Percentiles rank a stretch among this genome's conserved stretches.
These are phyloP conservation scores for Phorcus lineatus DNA, from an alignment of 2,888 invertebrate genomes.

Conservation along the genomic window DNA sequence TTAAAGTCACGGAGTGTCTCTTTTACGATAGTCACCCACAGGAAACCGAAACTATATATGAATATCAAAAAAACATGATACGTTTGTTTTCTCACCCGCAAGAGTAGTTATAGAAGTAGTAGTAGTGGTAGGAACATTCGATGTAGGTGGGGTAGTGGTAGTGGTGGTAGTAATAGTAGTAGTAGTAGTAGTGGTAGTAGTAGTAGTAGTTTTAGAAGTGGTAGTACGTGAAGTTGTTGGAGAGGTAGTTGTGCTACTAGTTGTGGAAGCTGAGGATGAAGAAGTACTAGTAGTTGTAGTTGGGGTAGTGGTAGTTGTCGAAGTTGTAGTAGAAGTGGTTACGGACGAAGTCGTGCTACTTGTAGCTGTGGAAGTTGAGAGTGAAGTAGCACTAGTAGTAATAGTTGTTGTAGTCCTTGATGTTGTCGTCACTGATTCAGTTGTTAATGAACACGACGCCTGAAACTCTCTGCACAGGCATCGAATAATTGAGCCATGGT, in stretches of 20 bases:
- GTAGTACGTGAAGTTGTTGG: neutral
- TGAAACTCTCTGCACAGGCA: too few relatives aligned
- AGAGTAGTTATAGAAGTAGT: neutral
- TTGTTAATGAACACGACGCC: too few relatives aligned
- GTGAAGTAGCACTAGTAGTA: neutral
- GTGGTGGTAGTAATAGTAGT: neutral
- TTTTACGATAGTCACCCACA: too few relatives aligned
- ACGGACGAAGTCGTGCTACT: neutral
- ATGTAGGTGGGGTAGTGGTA: neutral
- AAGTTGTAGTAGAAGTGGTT: neutral
- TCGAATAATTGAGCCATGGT: too few relatives aligned
- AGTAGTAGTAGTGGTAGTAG: neutral
- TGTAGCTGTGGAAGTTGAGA: neutral
- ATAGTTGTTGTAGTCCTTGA: too few relatives aligned
- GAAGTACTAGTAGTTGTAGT: neutral
- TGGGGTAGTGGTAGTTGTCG: neutral
- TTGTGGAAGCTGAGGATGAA: neutral
- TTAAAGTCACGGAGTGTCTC: too few relatives aligned
- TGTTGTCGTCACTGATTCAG: neutral
- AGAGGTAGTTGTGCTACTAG: neutral
- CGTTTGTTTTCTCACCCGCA: neutral
- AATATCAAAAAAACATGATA: too few relatives aligned
- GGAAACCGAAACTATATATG: too few relatives aligned
- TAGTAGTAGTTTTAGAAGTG: neutral
- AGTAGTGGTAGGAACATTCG: neutral